Percentiles rank a stretch among this genome's conserved stretches.
Conservation (phyloP, 2,797 vertebrate species). For the Microctenopoma lineatum region DNA sequence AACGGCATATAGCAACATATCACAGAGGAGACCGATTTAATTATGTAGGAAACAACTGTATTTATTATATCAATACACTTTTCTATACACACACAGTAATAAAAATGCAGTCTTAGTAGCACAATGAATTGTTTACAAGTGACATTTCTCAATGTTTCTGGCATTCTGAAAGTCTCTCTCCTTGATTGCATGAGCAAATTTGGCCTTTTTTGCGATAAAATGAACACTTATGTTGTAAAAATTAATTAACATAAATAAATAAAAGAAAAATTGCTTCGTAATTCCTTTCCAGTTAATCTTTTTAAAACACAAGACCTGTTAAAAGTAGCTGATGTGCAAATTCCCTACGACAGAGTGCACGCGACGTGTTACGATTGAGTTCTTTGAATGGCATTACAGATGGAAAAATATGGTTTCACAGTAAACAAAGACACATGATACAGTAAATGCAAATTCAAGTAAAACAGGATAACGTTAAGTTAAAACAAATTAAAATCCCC, state of each 20-base stretch:
- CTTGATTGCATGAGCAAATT: conserved; percentile 85
- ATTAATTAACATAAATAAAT: conserved; percentile 77
- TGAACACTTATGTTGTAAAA: conserved; percentile 36
- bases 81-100: conserved; percentile 84
- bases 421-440: conserved; percentile 63
- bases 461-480: conserved; percentile 84
- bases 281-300: conserved; percentile 59
- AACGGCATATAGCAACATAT: conserved; percentile 6
- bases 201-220: conserved; percentile 65
- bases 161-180: conserved; percentile 57
- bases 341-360: conserved; percentile 54
- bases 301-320: conserved; percentile 50
- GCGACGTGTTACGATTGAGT: conserved; percentile 37
- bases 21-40: conserved; percentile 19
- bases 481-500: conserved; percentile 62
- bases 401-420: conserved; percentile 65
- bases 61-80: conserved; percentile 87
- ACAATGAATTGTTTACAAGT: conserved; percentile 77
- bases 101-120: conserved; percentile 83
- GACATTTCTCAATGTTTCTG: conserved; percentile 68
- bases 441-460: conserved; percentile 84
- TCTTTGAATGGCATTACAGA: conserved; percentile 58
- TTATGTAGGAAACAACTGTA: conserved; percentile 83
- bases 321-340: conserved; percentile 57
- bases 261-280: conserved; percentile 56